Evolutionary conservation across 2,888 invertebrate genomes (phyloP), one percentile per base, ranked within the genome.

Genomic region (Cacoxenus indagator): DNA sequence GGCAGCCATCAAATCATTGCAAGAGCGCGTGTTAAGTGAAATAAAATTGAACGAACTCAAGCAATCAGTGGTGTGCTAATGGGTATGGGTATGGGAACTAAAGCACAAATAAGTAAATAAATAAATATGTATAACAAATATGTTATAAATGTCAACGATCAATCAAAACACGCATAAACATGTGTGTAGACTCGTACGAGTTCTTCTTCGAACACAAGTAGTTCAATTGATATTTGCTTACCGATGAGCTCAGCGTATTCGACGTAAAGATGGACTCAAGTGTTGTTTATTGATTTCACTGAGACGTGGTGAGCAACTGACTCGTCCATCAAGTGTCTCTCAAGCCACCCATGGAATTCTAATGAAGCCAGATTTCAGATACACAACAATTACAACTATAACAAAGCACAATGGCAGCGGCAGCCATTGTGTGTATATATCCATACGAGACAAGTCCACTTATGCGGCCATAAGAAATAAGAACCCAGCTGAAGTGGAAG

Each of bases 141-240:
- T 83, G 76, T 81, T 78, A 83, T 84, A 84, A 84, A 83, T 85
- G 85, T 84, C 84, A 84, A 85, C 84, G 84, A 85, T 84, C 85
- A 83, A 84, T 84, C 84, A 84, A 81, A 81, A 78, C 74, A 81
- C 74, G 74, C 19, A 76, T 76, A 81, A 75, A 78, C 75, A 76
- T 70, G 70, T 73, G 72, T 37, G n/a, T 61, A 27, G n/a, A 55
- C 65, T 22, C 11, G n/a, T 37, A 55, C 55, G 22, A 51, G 37
- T 37, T 37, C 17, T 19, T 17, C 27, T 43, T 1, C 8, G 27
- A 2, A 69, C 46, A 67, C 64, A 67, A 43, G 61, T 43, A 51
- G 22, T 65, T 51, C 3, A 29, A 61, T 57, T 69, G 74, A 74
- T 73, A 71, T 75, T 74, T 71, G 65, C 71, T 71, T 29, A 57